Evolutionary conservation across 2,888 invertebrate genomes (phyloP).

Genomic region (Micoletzkya japonica): DNA sequence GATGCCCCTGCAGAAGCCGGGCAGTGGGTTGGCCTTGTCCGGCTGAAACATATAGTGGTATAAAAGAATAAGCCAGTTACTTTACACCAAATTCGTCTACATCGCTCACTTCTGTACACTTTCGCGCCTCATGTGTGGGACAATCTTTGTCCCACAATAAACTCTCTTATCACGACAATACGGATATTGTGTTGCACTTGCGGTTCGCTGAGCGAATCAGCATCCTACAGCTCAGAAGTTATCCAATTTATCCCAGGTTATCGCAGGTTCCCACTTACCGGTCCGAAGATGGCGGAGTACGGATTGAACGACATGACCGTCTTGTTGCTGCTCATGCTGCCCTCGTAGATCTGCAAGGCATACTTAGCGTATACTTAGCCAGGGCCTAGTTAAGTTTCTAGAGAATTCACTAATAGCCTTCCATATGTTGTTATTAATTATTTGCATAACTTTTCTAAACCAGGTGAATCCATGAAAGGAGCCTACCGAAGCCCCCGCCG

Average conservation of each 20-base stretch:
- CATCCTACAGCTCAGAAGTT: too few species aligned
- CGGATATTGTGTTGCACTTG: not conserved
- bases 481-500: conserved; percentile 34
- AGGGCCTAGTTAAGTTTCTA: too few species aligned
- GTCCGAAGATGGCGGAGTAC: not conserved
- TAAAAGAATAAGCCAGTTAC: not conserved
- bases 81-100: too few species aligned
- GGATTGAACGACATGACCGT: conserved; percentile 13
- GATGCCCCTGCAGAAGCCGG: conserved; percentile 42
- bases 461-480: not conserved
- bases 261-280: too few species aligned
- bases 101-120: too few species aligned
- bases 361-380: too few species aligned
- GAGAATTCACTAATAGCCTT: not conserved
- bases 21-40: conserved; percentile 14
- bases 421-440: not conserved
- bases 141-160: conserved; percentile 4
- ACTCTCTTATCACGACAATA: not conserved
- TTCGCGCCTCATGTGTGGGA: not conserved
- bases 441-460: not conserved
- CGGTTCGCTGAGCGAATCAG: too few species aligned
- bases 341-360: conserved; percentile 25
- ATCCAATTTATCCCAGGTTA: too few species aligned
- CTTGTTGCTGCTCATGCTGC: not conserved
- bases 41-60: not conserved